A percentile compares a stretch with the other conserved stretches of the same genome.
phyloP scores from a whole-genome alignment of 2,888 invertebrate genomes.

The Griposia aprilina region DNA sequence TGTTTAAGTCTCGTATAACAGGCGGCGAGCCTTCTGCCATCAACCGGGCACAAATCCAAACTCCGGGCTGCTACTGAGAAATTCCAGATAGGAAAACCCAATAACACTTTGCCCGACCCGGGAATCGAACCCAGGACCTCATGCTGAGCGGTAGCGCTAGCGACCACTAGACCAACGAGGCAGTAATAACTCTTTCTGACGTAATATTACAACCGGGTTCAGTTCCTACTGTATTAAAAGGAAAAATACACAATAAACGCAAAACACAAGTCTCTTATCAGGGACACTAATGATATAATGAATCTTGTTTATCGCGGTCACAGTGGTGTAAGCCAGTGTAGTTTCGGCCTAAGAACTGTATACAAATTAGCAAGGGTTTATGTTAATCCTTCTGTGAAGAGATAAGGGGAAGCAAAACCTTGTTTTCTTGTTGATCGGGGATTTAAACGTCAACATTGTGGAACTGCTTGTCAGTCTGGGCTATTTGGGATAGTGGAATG shows the following conservation, averaged over 20 bases:
- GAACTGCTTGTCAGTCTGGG: constrained; percentile 23
- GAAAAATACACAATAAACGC: constrained; percentile 21
- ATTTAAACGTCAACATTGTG: constrained; percentile 23
- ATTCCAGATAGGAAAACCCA: no score
- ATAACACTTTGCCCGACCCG: no score
- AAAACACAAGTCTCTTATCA: constrained; percentile 51
- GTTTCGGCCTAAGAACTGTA: constrained; percentile 57
- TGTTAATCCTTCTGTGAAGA: constrained; percentile 46
- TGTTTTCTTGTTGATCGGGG: constrained; percentile 48
- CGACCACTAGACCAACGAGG: no score
- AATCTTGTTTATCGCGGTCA: constrained; percentile 68
- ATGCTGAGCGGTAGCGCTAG: no score
- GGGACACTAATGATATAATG: constrained; percentile 62
- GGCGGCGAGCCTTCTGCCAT: no score
- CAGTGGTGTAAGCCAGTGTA: constrained; percentile 62
- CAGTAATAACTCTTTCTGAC: no score
- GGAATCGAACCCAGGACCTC: no score
- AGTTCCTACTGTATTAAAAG: constrained; percentile 1
- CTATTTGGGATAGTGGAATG: constrained; percentile 2
- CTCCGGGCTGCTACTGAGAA: no score
- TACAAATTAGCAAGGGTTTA: constrained; percentile 63
- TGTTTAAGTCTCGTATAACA: no score
- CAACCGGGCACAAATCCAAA: no score
- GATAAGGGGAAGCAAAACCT: constrained; percentile 50
- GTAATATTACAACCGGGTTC: not conserved